These are phyloP conservation scores for Drosophila eugracilis DNA, from an alignment of 1,140 invertebrate genomes.

Conservation along the genomic window DNA sequence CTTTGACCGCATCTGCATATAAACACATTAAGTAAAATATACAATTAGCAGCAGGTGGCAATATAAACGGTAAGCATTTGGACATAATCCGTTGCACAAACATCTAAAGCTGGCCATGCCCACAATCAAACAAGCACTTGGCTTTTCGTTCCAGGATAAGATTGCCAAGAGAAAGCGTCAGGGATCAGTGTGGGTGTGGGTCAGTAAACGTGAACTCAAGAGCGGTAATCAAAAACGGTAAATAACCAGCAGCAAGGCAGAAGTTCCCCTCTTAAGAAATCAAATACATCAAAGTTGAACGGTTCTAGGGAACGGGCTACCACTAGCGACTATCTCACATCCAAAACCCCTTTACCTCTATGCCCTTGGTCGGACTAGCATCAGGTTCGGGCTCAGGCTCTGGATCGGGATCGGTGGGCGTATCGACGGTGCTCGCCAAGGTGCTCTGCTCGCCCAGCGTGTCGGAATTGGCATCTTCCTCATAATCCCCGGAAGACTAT, in stretches of 20 bases:
- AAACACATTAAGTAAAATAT: not conserved
- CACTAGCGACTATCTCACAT: too few species aligned
- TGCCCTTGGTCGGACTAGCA: not conserved
- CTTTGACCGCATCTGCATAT: not conserved
- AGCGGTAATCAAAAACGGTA: conserved; percentile 10
- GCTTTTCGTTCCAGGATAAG: conserved; percentile 10
- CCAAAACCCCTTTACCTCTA: too few species aligned
- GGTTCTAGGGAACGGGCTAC: conserved; percentile 18
- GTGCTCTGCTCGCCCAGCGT: conserved; percentile 60
- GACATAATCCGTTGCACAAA: conserved; percentile 4
- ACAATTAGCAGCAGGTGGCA: conserved; percentile 5
- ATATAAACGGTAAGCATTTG: conserved; percentile 33
- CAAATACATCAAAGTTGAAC: conserved; percentile 16
- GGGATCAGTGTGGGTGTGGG: conserved; percentile 3
- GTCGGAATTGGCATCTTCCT: conserved; percentile 66
- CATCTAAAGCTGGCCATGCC: conserved; percentile 50
- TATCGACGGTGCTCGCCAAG: conserved; percentile 53
- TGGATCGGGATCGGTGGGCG: conserved; percentile 67
- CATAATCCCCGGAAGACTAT: conserved; percentile 66
- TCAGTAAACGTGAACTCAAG: conserved; percentile 5
- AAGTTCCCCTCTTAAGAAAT: conserved; percentile 5
- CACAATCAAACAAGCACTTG: conserved; percentile 43
- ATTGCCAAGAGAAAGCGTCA: not conserved
- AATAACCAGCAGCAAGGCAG: conserved; percentile 8
- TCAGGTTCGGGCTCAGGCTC: conserved; percentile 15